Evolutionary conservation across 2,113 vertebrate genomes (phyloP).

Genomic region (Riparia riparia): DNA sequence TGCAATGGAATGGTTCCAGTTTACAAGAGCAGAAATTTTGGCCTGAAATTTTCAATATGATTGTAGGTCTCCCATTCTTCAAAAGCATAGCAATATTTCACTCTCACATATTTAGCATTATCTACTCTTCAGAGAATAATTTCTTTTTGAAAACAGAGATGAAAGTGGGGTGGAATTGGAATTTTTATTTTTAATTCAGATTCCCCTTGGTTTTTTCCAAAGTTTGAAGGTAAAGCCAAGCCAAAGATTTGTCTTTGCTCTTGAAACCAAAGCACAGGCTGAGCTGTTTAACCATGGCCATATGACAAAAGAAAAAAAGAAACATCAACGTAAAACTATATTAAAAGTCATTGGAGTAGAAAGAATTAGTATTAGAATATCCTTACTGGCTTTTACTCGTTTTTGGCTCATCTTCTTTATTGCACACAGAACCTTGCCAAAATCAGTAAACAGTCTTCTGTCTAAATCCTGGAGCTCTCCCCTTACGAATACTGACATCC

Average conservation of each 20-base stretch:
- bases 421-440: background rate
- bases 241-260: background rate
- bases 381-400: background rate
- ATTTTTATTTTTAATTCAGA: constrained; percentile 33
- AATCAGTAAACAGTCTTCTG: background rate
- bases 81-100: background rate
- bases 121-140: background rate
- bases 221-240: background rate
- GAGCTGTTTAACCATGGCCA: background rate
- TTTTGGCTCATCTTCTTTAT: background rate
- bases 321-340: background rate
- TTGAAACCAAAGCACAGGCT: constrained; percentile 1
- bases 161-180: background rate
- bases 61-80: background rate
- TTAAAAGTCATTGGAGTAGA: background rate
- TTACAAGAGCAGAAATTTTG: background rate
- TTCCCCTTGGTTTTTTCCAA: background rate
- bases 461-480: background rate
- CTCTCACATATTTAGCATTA: background rate
- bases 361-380: background rate
- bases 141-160: background rate
- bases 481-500: background rate
- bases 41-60: background rate
- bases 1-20: background rate
- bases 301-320: background rate